Percentiles rank a stretch among this genome's conserved stretches.
These are phyloP conservation scores for Machaerirhynchus nigripectus DNA, from an alignment of 2,113 vertebrate species.

Conservation along the genomic window DNA sequence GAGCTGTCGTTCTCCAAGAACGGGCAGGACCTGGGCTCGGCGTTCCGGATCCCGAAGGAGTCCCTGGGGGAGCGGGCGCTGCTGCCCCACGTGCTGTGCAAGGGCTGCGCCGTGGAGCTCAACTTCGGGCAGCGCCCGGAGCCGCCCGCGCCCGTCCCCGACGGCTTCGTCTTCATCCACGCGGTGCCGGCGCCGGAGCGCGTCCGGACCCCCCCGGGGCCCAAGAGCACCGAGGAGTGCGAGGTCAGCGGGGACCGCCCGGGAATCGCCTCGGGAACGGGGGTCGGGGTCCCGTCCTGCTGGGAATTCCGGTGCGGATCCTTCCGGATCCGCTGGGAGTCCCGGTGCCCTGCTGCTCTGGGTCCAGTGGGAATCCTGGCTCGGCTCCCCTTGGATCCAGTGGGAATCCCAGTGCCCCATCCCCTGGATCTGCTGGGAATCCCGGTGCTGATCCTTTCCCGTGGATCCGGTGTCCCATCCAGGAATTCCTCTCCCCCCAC, in stretches of 20 bases:
- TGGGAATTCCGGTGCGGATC: too few species aligned
- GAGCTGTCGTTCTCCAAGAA: background rate
- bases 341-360: too few species aligned
- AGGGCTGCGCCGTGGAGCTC: background rate
- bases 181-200: background rate
- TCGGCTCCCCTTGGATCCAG: too few species aligned
- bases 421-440: background rate
- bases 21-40: background rate
- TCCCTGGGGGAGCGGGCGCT: background rate
- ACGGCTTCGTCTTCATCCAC: background rate
- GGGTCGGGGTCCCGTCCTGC: too few species aligned
- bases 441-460: too few species aligned
- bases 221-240: background rate
- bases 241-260: background rate
- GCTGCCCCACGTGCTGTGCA: background rate
- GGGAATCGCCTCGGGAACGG: background rate
- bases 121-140: background rate
- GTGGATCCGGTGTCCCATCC: too few species aligned
- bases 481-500: accelerated
- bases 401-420: too few species aligned
- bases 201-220: background rate
- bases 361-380: too few species aligned
- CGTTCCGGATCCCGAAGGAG: accelerated
- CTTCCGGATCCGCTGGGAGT: background rate
- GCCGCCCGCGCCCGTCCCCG: background rate